Evolutionary conservation across 1,140 invertebrate species (phyloP).

Genomic region (Lutraria rhynchaena): DNA sequence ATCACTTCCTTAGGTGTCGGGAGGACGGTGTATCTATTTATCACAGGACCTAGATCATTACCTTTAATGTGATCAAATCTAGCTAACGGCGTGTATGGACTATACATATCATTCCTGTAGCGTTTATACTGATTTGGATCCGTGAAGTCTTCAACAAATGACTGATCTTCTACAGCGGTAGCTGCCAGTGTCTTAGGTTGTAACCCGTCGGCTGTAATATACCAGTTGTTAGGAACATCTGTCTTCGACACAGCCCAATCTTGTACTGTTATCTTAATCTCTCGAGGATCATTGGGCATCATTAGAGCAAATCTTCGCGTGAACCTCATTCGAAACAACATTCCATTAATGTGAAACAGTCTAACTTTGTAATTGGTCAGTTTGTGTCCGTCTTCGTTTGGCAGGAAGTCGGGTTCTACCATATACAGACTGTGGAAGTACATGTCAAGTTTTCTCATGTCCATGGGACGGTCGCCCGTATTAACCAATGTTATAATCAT

Average conservation of each 20-base stretch:
- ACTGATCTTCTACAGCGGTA: conserved; percentile 63
- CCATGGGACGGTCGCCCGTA: conserved; percentile 19
- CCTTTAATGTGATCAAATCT: conserved; percentile 36
- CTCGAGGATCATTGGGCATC: conserved; percentile 36
- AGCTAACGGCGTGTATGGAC: conserved; percentile 69
- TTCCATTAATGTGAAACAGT: conserved; percentile 70
- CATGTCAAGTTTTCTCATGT: conserved; percentile 10
- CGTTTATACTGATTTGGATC: conserved; percentile 71
- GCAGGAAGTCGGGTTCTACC: conserved; percentile 60
- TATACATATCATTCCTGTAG: conserved; percentile 67
- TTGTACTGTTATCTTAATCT: conserved; percentile 60
- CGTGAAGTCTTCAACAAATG: conserved; percentile 70
- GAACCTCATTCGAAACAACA: conserved; percentile 65
- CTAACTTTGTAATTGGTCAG: conserved; percentile 58
- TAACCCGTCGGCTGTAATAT: conserved; percentile 66
- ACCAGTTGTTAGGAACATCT: conserved; percentile 77
- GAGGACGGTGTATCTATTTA: not conserved
- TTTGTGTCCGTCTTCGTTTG: conserved; percentile 58
- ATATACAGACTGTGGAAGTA: conserved; percentile 56
- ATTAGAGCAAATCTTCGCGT: conserved; percentile 53
- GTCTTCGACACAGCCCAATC: conserved; percentile 73
- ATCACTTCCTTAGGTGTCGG: conserved; percentile 27
- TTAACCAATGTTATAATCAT: conserved; percentile 45
- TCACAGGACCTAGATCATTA: conserved; percentile 8
- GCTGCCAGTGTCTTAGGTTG: conserved; percentile 51